These are phyloP conservation scores for Parazoanthus atlanticus DNA, from an alignment of 92 coral and sea anemone genomes.

Conservation along the genomic window DNA sequence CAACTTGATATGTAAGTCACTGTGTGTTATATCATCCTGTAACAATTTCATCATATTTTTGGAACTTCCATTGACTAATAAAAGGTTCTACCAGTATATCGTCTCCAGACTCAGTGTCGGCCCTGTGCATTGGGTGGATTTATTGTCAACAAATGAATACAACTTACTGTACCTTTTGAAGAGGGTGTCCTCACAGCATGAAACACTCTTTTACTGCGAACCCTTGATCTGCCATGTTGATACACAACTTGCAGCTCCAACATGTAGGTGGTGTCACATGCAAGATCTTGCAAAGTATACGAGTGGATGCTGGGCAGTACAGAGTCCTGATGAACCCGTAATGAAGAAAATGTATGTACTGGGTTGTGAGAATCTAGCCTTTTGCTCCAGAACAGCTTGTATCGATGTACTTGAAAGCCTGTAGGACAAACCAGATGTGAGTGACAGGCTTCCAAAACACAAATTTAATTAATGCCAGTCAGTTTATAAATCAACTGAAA, in stretches of 20 bases:
- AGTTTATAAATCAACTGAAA: not conserved
- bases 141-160: not conserved
- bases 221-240: not conserved
- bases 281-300: not conserved
- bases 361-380: slow-evolving; percentile 9
- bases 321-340: not conserved
- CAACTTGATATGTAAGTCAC: no score
- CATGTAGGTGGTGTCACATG: slow-evolving; percentile 8
- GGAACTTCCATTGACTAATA: no score
- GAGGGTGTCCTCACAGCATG: slow-evolving; percentile 13
- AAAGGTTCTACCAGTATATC: no score
- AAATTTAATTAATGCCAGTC: not conserved
- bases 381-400: slow-evolving; percentile 33
- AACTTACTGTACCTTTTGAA: not conserved
- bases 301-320: not conserved
- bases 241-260: slow-evolving; percentile 30
- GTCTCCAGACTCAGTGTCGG: no score
- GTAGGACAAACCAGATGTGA: not conserved
- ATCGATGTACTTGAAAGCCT: slow-evolving; percentile 17
- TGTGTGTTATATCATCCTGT: no score
- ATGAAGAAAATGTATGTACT: not conserved
- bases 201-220: slow-evolving; percentile 16
- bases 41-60: no score
- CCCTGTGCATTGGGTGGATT: no score
- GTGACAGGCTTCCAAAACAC: not conserved